These are phyloP conservation scores for Microchrysa polita DNA, from an alignment of 2,888 invertebrate genomes.

Conservation along the genomic window DNA sequence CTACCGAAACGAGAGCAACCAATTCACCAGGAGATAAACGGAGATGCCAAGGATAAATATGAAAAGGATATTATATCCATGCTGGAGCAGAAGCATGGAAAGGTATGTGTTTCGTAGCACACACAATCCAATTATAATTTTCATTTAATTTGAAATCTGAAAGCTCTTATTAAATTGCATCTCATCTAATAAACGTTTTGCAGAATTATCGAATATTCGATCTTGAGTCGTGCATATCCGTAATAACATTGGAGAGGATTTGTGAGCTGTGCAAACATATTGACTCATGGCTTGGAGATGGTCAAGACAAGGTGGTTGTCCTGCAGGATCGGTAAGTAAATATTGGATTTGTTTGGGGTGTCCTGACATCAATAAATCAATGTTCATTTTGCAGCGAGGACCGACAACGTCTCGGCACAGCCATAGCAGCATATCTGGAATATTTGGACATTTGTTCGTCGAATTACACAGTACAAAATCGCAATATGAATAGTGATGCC, in stretches of 20 bases:
- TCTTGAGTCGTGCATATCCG: slow-evolving; percentile 55
- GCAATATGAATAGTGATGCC: slow-evolving; percentile 53
- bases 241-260: slow-evolving; percentile 80
- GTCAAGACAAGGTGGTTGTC: slow-evolving; percentile 86
- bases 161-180: too few species aligned
- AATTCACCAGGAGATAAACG: slow-evolving; percentile 47
- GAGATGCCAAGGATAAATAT: slow-evolving; percentile 53
- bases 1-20: slow-evolving; percentile 50
- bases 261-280: slow-evolving; percentile 94
- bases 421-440: slow-evolving; percentile 93
- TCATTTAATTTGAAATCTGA: slow-evolving; percentile 34
- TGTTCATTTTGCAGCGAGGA: slow-evolving; percentile 71
- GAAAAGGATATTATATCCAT: slow-evolving; percentile 55
- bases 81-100: slow-evolving; percentile 57
- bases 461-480: slow-evolving; percentile 60
- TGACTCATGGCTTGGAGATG: slow-evolving; percentile 88
- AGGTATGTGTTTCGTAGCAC: slow-evolving; percentile 50
- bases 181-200: slow-evolving; percentile 17
- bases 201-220: slow-evolving; percentile 56
- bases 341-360: background rate
- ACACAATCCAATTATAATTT: background rate
- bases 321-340: slow-evolving; percentile 80
- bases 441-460: slow-evolving; percentile 90
- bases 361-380: background rate
- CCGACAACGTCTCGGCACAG: slow-evolving; percentile 84